Base-by-base conservation (phyloP, 2,888 invertebrate species). In the Mythimna ferrago region DNA sequence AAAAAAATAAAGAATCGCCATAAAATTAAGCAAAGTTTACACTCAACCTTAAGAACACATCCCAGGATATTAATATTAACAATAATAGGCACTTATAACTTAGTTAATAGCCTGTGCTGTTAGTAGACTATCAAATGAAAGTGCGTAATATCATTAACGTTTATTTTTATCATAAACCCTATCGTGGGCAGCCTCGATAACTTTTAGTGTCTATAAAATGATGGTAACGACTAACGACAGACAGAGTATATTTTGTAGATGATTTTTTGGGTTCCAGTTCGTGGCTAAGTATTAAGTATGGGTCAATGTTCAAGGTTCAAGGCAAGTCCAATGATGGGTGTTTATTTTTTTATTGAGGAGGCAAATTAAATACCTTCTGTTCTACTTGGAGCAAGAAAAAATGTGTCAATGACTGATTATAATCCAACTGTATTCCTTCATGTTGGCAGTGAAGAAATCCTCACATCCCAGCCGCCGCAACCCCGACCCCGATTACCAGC, bases 51-150 rank as follows among this genome's bases (percentile, higher is more conserved):
- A 73, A 61, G 19, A 6, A 64, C 14, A 64, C 53, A 48, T 19
- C 61, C 41, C 32, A 65, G 63, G 35, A 67, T 44, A 77, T 73
- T 82, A 70, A 76, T 83, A 77, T 74, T 65, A 80, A 69, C 80
- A 77, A 71, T 80, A 70, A 83, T 68, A 53, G 62, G n/a, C 51
- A 62, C 69, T 76, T 75, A 56, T 57, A 62, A 51, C 41, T 61
- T n/a, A 51, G 21, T 69, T 74, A 62, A 74, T 76, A 35, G 61
- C 56, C 61, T 48, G 19, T 48, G 41, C 26, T 48, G 48, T 73
- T 82, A 76, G 82, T 75, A 69, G n/a, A 35, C 62, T 41, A 75
- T 78, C 64, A 66, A 82, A 66, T 11, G 35, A 67, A 82, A 79
- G 26, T 66, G 35, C 66, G 62, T 71, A 76, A 80, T 79, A 65